Base-by-base conservation (phyloP, 2,797 vertebrate species). In the Falco peregrinus region DNA sequence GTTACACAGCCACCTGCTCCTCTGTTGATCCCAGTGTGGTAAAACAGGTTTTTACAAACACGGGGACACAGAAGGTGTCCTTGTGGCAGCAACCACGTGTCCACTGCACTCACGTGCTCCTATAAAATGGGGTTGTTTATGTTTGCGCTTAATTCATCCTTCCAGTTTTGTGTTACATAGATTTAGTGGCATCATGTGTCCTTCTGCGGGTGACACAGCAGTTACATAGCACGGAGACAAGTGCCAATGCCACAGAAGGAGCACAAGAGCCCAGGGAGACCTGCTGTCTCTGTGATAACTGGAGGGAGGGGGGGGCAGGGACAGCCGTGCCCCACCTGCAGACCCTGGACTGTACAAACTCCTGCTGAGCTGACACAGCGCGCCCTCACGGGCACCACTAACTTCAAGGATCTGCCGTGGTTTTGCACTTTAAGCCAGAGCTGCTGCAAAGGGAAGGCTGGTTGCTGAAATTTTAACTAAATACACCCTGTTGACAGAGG, bases 171-270 rank as follows among this genome's bases (percentile, higher is more conserved):
- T 33, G 31, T 89, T 63, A 48, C 60, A 11, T 8, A 51, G 33
- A 21, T 41, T 91, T 75, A 82, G 77, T 53, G 57, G 48, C 75
- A 60, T 63, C 43, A 14, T 25, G 87, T 53, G 73, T 67, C 63
- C 50, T 76, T 59, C 60, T 24, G 59, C 1, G 2, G 51, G 29
- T 59, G 74, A 88, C 60, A 45, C 9, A 41, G 67, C 65, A 41
- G 41, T 68, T 69, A 26, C 39, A 37, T 3, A 51, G 21, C 45
- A 39, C 0, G 0, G 37, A 37, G 11, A 54, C 0, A 12, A 47
- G 33, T 47, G 65, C 61, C 41, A 31, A 57, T 63, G 63, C 18
- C 10, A 35, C 0, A 2, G 47, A 29, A 53, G 64, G 60, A 73
- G 35, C 56, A 50, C 41, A 59, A 91, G 54, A 75, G 22, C 59